Base-by-base conservation (phyloP, 2,113 vertebrate species). In the Oryzias melastigma region DNA sequence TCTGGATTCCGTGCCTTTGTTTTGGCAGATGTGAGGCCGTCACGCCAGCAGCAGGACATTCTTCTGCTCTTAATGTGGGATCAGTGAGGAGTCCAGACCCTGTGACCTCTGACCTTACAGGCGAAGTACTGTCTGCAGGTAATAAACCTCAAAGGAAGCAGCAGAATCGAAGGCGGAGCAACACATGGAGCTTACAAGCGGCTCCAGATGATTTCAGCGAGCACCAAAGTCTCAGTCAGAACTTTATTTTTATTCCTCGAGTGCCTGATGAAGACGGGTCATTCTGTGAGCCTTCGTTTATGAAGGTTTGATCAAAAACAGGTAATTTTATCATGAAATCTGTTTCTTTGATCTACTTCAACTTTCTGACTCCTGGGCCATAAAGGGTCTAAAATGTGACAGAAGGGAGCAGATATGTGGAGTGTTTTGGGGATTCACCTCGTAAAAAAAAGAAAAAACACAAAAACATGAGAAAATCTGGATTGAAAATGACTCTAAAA, bases 101-200 rank as follows among this genome's bases (percentile, higher is more conserved):
- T n/a, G 25, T 16, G 25, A 65, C 18, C 65, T 58, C 35, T 82
- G 77, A 83, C 69, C 76, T 46, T 51, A 51, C 66, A 71, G 62
- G 77, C 60, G 64, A 80, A 61, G 68, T 51, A 12, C 42, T 80
- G 19, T 65, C 49, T 42, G 47, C 70, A 68, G 71, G 45, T 18
- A 20, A 66, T 69, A 16, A 29, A 66, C 78, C 78, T 81, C 81
- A 83, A 83, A 84, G 62, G 47, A 43, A 48, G 47, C 42, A 50
- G 58, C 56, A 27, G 52, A 78, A 58, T 79, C 70, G 75, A 70
- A 73, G 80, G 67, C 3, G 29, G 46, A 58, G 68, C 10, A 75
- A 55, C 77, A 81, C 41, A 62, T 48, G 47, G 68, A 24, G 65
- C 7, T 16, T 48, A 35, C 59, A 58, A 67, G 70, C 29, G 7